phyloP scores from a whole-genome alignment of 2,888 invertebrate species.

The Acleris emargana region DNA sequence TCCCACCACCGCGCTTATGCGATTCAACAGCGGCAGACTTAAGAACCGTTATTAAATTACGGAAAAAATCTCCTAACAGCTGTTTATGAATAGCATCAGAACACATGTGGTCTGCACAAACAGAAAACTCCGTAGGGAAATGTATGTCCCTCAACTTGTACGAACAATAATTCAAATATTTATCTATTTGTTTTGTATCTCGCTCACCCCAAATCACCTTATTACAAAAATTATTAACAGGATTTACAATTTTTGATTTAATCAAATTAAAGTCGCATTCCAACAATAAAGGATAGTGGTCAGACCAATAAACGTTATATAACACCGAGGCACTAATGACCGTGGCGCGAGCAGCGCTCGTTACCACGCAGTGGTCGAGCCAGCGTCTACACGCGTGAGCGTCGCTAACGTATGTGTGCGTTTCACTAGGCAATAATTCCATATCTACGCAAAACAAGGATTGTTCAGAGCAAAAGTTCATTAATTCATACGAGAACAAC shows the following conservation, averaged over 20 bases:
- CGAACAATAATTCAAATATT: too few relatives aligned
- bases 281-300: neutral
- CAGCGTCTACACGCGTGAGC: too few relatives aligned
- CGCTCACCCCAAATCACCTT: neutral
- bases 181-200: neutral
- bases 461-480: constrained; percentile 2
- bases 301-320: too few relatives aligned
- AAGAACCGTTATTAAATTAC: neutral
- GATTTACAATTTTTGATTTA: too few relatives aligned
- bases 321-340: too few relatives aligned
- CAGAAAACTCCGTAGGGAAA: neutral
- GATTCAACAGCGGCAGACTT: neutral
- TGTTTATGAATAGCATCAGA: neutral
- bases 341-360: too few relatives aligned
- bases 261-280: too few relatives aligned
- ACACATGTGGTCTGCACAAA: neutral
- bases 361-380: too few relatives aligned
- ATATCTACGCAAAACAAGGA: neutral
- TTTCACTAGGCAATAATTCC: neutral
- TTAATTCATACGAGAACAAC: neutral
- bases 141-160: too few relatives aligned
- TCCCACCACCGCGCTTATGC: neutral
- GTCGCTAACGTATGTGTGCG: neutral
- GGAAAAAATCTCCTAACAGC: neutral
- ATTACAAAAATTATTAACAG: neutral